Evolutionary conservation across 2,113 vertebrate species (phyloP).

Genomic region (Phalacrocorax aristotelis): DNA sequence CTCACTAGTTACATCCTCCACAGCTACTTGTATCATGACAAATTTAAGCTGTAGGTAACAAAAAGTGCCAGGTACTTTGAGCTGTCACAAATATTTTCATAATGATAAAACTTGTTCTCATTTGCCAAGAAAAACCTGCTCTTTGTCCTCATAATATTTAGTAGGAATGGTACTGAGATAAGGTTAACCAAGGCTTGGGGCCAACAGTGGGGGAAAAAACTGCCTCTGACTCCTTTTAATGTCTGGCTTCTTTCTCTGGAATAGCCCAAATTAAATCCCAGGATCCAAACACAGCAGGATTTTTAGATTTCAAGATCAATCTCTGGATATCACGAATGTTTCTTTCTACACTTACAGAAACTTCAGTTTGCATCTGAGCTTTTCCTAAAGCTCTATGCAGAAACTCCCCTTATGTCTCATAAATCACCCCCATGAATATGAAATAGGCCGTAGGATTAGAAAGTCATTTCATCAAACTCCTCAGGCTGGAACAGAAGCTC

Average conservation of each 20-base stretch:
- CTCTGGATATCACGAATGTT: neutral
- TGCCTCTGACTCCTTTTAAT: neutral
- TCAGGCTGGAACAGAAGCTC: neutral
- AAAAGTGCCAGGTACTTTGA: neutral
- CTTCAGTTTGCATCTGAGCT: neutral
- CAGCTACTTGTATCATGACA: neutral
- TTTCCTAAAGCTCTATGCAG: neutral
- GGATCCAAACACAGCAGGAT: neutral
- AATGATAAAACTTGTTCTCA: neutral
- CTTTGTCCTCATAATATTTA: neutral
- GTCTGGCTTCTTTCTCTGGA: neutral
- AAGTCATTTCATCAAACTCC: slow-evolving; percentile 12
- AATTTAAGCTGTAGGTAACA: neutral
- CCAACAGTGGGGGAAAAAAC: neutral
- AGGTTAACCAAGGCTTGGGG: neutral
- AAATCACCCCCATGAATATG: slow-evolving; percentile 4
- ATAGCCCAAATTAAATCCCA: neutral
- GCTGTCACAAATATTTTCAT: neutral
- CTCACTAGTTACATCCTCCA: neutral
- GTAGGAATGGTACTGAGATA: neutral
- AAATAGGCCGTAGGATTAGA: slow-evolving; percentile 20
- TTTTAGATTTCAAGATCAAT: neutral
- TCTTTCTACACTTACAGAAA: neutral
- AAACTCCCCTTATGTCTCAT: neutral
- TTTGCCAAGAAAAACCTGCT: neutral